Evolutionary conservation across 2,113 vertebrate genomes (phyloP).

Genomic region (Periophthalmodon schlosseri): DNA sequence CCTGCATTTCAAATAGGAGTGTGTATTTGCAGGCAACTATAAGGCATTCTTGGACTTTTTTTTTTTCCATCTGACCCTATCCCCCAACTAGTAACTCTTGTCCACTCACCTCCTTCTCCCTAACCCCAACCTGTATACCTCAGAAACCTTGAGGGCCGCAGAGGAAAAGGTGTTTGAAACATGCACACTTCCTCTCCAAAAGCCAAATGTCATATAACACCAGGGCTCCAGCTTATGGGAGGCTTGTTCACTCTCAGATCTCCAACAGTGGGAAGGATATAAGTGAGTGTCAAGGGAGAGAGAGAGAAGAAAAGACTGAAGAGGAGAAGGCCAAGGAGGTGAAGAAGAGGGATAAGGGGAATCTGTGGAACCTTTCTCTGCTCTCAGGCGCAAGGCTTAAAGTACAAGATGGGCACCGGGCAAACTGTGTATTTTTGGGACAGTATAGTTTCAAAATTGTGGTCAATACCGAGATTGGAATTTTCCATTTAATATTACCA

Average conservation of each 20-base stretch:
- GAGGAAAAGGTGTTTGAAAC: conserved; percentile 73
- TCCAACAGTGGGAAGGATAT: conserved; percentile 54
- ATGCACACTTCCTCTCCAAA: conserved; percentile 58
- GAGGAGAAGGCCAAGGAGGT: conserved; percentile 36
- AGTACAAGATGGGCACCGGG: conserved; percentile 11
- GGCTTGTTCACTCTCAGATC: conserved; percentile 48
- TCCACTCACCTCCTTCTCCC: conserved; percentile 37
- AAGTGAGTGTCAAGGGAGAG: conserved; percentile 43
- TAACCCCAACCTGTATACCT: conserved; percentile 48
- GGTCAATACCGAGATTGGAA: neutral
- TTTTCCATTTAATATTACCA: neutral
- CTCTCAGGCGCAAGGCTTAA: conserved; percentile 13
- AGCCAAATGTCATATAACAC: conserved; percentile 58
- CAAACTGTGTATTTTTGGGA: conserved; percentile 15
- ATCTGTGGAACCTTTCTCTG: conserved; percentile 33
- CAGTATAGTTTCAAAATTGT: neutral
- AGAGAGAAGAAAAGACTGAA: conserved; percentile 33
- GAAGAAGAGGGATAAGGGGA: conserved; percentile 37
- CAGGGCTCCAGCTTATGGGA: conserved; percentile 44
- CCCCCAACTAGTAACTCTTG: conserved; percentile 45
- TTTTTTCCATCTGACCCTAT: conserved; percentile 40
- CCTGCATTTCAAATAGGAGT: neutral
- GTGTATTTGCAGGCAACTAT: neutral
- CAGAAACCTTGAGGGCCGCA: conserved; percentile 58
- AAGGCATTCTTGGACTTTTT: conserved; percentile 18